Percentiles rank a stretch among this genome's conserved stretches.
These are phyloP conservation scores for Umimayanthus kanabou DNA, from an alignment of 92 coral and sea anemone genomes.

Conservation along the genomic window DNA sequence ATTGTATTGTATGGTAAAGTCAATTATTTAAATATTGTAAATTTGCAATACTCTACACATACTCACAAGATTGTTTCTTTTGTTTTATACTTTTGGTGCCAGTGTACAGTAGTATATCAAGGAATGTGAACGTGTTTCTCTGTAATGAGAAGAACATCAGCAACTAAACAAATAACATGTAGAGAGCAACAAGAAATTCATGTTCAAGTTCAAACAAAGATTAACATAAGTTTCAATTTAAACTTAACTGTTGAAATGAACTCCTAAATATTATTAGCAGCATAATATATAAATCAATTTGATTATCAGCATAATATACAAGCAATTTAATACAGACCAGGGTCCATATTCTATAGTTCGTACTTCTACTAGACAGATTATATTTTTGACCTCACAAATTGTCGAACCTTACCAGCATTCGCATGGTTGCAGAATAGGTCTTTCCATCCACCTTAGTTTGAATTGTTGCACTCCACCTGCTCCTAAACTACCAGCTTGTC, in stretches of 20 bases:
- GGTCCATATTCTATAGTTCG: conserved; percentile 5
- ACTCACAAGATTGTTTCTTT: conserved; percentile 28
- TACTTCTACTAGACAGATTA: background rate
- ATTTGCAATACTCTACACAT: no score
- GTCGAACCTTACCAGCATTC: conserved; percentile 6
- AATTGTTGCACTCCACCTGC: conserved; percentile 5
- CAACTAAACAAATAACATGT: conserved; percentile 21
- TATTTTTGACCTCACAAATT: conserved; percentile 5
- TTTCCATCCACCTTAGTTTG: conserved; percentile 3
- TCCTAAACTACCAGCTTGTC: conserved; percentile 4
- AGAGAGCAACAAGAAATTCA: conserved; percentile 1
- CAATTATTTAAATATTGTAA: no score
- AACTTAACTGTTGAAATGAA: conserved; percentile 14
- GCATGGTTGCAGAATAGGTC: conserved; percentile 6
- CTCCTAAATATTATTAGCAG: conserved; percentile 9
- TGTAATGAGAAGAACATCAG: conserved; percentile 29
- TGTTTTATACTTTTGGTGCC: conserved; percentile 26
- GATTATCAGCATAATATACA: background rate
- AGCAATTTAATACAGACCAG: conserved; percentile 11
- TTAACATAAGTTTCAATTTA: background rate
- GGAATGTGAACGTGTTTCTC: background rate
- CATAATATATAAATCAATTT: conserved; percentile 2
- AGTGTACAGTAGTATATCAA: conserved; percentile 30
- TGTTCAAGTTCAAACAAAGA: background rate
- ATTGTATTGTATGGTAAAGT: no score